phyloP scores from a whole-genome alignment of 2,113 vertebrate species.

The Pangasianodon gigas region DNA sequence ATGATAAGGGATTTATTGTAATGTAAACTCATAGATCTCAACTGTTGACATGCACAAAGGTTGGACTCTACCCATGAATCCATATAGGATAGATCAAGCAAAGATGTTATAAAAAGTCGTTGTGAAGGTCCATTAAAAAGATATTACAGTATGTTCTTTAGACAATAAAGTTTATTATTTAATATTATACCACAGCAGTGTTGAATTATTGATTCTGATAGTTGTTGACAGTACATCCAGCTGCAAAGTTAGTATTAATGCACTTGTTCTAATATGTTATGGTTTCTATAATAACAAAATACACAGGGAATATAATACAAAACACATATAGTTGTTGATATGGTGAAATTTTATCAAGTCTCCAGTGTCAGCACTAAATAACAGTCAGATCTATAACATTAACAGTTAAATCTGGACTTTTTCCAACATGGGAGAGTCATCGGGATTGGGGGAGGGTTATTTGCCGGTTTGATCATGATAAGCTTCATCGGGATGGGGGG shows the following conservation, averaged over 20 bases:
- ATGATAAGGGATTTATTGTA: neutral
- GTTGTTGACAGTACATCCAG: no score
- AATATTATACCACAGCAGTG: neutral
- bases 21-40: neutral
- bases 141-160: neutral
- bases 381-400: neutral
- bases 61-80: neutral
- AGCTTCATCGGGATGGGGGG: neutral
- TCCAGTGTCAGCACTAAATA: neutral
- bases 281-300: no score
- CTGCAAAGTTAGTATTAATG: neutral
- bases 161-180: neutral
- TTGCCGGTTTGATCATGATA: neutral
- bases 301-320: no score
- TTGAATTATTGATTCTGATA: neutral
- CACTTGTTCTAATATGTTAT: neutral
- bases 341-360: neutral
- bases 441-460: neutral
- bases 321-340: no score
- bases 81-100: neutral
- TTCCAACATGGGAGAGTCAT: neutral
- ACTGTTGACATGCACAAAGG: neutral
- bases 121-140: neutral
- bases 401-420: no score
- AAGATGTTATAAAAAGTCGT: neutral